Evolutionary conservation across 1,140 invertebrate genomes (phyloP).

Genomic region (Himalopsyche phryganea): DNA sequence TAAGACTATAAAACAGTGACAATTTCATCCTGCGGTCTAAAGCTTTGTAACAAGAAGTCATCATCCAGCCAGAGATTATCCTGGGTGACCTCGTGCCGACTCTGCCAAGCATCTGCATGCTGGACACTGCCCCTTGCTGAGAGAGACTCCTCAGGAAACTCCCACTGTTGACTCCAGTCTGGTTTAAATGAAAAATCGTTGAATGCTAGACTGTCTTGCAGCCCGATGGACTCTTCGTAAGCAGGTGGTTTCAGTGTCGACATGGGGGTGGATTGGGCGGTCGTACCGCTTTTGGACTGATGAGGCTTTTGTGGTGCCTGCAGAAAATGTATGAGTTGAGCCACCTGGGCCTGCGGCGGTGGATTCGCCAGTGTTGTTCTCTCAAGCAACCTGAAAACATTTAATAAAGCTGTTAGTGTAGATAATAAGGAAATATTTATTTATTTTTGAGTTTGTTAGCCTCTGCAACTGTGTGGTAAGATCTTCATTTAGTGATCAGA

Average conservation of each 20-base stretch:
- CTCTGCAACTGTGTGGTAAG: too few relatives aligned
- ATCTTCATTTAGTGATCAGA: too few relatives aligned
- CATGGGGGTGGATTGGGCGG: conserved; percentile 52
- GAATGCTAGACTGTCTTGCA: conserved; percentile 45
- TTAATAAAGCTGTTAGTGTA: neutral
- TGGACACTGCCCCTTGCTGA: conserved; percentile 52
- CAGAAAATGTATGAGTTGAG: conserved; percentile 63
- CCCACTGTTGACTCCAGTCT: conserved; percentile 56
- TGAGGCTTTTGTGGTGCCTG: conserved; percentile 54
- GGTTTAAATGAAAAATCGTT: conserved; percentile 45
- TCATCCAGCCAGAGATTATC: conserved; percentile 64
- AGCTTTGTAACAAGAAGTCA: conserved; percentile 69
- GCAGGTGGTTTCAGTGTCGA: conserved; percentile 58
- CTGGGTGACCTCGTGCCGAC: conserved; percentile 44
- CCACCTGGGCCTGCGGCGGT: conserved; percentile 46
- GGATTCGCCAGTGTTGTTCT: conserved; percentile 65
- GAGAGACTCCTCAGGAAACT: conserved; percentile 40
- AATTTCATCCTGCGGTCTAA: conserved; percentile 73
- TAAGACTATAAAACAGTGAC: conserved; percentile 68
- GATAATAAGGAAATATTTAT: neutral
- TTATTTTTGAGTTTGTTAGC: neutral
- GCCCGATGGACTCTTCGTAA: conserved; percentile 42
- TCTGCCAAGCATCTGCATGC: conserved; percentile 55
- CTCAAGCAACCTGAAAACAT: conserved; percentile 54
- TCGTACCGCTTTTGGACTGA: conserved; percentile 38